Evolutionary conservation across 2,888 invertebrate genomes (phyloP), one percentile per base, ranked within the genome.

Genomic region (Tipula unca): DNA sequence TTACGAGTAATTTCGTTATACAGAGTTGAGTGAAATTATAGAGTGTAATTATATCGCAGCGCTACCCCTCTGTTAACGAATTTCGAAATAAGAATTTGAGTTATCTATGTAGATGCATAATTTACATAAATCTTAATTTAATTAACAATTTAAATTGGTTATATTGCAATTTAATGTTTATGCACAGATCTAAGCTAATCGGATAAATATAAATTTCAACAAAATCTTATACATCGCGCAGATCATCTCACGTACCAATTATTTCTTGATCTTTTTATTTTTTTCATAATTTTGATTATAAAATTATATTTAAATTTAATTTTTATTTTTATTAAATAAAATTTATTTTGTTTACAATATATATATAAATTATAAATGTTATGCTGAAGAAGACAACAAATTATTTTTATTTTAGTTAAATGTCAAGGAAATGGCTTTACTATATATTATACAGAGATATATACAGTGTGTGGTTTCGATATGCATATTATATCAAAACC

Each of bases 211-310:
- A 69, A 69, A 69, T 69, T 69, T 69, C 69, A 69, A n/a, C 48
- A 48, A 48, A 48, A 48, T 48, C 48, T 25, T n/a, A n/a, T n/a
- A n/a, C 25, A 69, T 25, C 4, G 25, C 69, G 25, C n/a, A 8
- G 39, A 69, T 69, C 69, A 69, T 69, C 69, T 69, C 25, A 69
- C 69, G 69, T 69, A 69, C 69, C 69, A 69, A 69, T 69, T 69
- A 69, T 25, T 69, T 69, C 25, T 69, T 69, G 48, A 54, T 54
- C 48, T 54, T 54, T 54, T 48, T 48, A 17, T 48, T 48, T 48
- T 48, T 1, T 6, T 20, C 17, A 54, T 17, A 1, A 25, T 69
- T 69, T 25, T 10, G 1, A 69, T 25, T 69, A 4, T 17, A 17
- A 54, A 54, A 54, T 69, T 69, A 69, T 69, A 69, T 25, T 69